Evolutionary conservation across 1,140 invertebrate species (phyloP).

Genomic region (Tribolium castaneum): DNA sequence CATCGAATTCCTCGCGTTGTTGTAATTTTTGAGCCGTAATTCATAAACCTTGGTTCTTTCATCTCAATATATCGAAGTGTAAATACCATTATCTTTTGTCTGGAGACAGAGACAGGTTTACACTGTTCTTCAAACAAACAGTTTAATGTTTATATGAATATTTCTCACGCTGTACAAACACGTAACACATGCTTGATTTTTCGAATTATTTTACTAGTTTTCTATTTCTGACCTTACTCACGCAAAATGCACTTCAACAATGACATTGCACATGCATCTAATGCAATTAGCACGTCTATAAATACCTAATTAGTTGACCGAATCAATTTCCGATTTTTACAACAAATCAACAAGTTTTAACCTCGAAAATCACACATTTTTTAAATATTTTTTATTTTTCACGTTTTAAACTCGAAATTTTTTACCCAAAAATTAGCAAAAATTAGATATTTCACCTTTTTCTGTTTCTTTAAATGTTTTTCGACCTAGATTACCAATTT

Average conservation of each 20-base stretch:
- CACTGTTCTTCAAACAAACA: constrained; percentile 58
- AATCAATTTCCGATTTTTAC: background rate
- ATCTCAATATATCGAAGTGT: constrained; percentile 55
- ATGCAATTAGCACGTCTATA: background rate
- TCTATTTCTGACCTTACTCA: background rate
- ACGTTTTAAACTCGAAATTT: too few relatives aligned
- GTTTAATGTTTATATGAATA: constrained; percentile 58
- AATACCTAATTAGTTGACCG: background rate
- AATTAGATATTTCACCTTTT: too few relatives aligned
- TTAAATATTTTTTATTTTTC: too few relatives aligned
- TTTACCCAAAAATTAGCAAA: too few relatives aligned
- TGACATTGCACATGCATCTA: background rate
- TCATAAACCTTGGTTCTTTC: constrained; percentile 50
- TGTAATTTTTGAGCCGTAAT: too few relatives aligned
- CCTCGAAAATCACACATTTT: background rate
- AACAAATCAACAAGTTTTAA: background rate
- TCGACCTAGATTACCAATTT: too few relatives aligned
- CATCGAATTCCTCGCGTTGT: constrained; percentile 10
- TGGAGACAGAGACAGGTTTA: constrained; percentile 58
- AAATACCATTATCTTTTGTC: constrained; percentile 60
- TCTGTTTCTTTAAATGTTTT: too few relatives aligned
- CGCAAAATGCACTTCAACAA: background rate
- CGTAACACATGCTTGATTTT: constrained; percentile 45
- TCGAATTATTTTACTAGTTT: background rate
- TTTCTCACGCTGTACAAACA: constrained; percentile 56